A percentile compares a stretch with the other conserved stretches of the same genome.
Conservation (phyloP, 2,113 vertebrate species). For the Poeciliopsis turrubarensis region DNA sequence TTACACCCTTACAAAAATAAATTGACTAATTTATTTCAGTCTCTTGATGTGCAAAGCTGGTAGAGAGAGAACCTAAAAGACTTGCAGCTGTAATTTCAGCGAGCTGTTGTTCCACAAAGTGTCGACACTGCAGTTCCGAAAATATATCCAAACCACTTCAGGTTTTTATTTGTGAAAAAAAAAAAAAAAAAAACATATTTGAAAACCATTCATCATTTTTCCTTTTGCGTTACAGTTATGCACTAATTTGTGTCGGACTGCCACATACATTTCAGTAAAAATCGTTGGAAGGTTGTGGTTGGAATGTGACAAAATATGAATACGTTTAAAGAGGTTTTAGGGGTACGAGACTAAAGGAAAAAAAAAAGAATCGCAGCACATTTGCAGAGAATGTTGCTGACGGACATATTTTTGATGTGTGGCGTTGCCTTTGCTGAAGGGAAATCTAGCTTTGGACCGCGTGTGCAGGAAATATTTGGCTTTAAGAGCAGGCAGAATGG, state of each 20-base stretch:
- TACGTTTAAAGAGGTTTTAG: background rate
- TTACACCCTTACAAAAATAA: background rate
- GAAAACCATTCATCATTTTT: background rate
- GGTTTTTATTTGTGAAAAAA: too few relatives aligned
- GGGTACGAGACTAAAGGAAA: background rate
- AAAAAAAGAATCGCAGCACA: background rate
- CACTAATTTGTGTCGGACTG: background rate
- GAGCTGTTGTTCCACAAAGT: too few relatives aligned
- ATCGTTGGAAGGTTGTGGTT: background rate
- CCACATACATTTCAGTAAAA: background rate
- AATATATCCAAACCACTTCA: too few relatives aligned
- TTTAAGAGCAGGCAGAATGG: background rate
- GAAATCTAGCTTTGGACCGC: conserved; percentile 7
- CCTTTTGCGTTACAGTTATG: background rate
- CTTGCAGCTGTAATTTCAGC: too few relatives aligned
- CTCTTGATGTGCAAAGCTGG: too few relatives aligned
- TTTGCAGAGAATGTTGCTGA: conserved; percentile 28
- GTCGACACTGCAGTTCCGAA: too few relatives aligned
- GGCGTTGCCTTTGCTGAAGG: conserved; percentile 17
- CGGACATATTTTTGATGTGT: conserved; percentile 11
- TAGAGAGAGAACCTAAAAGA: too few relatives aligned
- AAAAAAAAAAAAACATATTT: background rate
- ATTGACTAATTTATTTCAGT: background rate
- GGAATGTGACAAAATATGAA: background rate
- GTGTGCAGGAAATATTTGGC: conserved; percentile 29